Base-by-base conservation (phyloP, 1,140 invertebrate species). In the Pogonus chalceus region DNA sequence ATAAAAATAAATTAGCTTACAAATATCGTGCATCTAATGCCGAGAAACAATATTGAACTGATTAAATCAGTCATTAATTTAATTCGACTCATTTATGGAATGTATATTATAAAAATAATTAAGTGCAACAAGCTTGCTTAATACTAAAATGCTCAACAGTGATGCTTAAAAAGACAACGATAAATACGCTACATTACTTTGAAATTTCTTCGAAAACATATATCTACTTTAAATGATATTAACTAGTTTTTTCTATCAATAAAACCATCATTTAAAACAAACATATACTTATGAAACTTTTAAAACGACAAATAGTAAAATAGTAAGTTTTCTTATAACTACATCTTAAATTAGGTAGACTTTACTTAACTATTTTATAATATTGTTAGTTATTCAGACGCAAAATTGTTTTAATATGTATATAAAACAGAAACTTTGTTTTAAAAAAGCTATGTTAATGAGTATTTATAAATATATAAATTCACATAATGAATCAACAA, bases 91-190 rank as follows among this genome's bases (percentile, higher is more conserved):
- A 18, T 43, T 12, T 12, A 3, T 43, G 37, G 37, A 43, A 43
- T 43, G 37, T 43, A 14, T 31, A 43, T 12, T 43, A 16, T 43
- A 43, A 43, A 43, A 43, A 43, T 43, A 43, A 43, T 43, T 10
- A 43, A 43, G 18, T 43, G 37, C 37, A 43, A 43, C 37, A 43
- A 43, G 37, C 37, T 43, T 43, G 37, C 37, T 43, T 43, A 43
- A 4, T 12, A 43, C 37, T 18, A 12, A 43, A 43, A 43, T 12
- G 18, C 37, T 43, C 26, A 31, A 31, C 26, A 31, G 26, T 31
- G 14, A n/a, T n/a, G n/a, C n/a, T n/a, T n/a, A n/a, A n/a, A n/a
- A n/a, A n/a, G n/a, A n/a, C n/a, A n/a, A n/a, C n/a, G n/a, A n/a
- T n/a, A n/a, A n/a, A n/a, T n/a, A n/a, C n/a, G n/a, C n/a, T n/a